Conservation (phyloP, 2,113 vertebrate species). For the Spilogale gracilis region DNA sequence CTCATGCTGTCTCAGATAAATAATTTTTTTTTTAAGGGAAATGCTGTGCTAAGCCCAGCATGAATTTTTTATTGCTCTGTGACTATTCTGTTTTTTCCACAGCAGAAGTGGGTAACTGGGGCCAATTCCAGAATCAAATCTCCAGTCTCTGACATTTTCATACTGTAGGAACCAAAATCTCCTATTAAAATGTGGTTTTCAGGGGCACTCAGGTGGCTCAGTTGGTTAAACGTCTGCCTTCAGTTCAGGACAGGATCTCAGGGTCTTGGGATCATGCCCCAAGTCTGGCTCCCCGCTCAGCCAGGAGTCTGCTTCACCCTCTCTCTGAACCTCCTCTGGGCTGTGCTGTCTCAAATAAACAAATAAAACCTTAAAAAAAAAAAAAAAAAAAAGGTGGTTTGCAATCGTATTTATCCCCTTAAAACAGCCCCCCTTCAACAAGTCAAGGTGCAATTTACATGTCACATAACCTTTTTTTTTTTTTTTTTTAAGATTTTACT, state of each 20-base stretch:
- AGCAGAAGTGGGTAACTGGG: background rate
- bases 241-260: no score
- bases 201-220: no score
- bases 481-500: no score
- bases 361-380: background rate
- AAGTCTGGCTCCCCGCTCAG: no score
- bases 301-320: no score
- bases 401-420: background rate
- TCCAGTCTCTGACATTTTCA: background rate
- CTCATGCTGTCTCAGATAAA: background rate
- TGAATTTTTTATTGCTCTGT: background rate
- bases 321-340: no score
- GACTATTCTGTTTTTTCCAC: background rate
- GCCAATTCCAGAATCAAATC: conserved; percentile 30
- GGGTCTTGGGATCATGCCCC: no score
- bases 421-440: background rate
- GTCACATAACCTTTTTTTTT: background rate
- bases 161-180: background rate
- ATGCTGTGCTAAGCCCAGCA: background rate
- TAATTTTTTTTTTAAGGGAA: background rate
- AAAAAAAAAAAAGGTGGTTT: no score
- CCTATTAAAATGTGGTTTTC: background rate
- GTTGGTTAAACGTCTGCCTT: no score
- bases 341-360: no score
- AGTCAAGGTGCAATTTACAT: background rate